Base-by-base conservation (phyloP, 1,140 invertebrate species). In the Acyrthosiphon pisum region DNA sequence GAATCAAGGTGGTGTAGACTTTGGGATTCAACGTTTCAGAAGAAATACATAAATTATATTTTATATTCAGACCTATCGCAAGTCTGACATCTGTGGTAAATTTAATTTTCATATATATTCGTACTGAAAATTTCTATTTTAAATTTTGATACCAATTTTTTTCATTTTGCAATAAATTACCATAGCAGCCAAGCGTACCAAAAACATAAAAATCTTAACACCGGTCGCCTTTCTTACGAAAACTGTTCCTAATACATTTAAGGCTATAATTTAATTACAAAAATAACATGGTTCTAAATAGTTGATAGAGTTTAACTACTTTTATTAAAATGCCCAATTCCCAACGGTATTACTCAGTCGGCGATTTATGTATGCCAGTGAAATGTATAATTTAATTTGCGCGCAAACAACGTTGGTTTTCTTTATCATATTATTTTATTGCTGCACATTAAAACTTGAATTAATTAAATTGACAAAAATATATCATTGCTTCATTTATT, bases 241-340 rank as follows among this genome's bases (percentile, higher is more conserved):
- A 83, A 83, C 0, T 6, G 35, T 48, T 87, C 48, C 84, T 48
- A n/a, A 48, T 48, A n/a, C 18, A 87, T 48, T 48, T 48, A n/a
- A 46, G 26, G 48, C 41, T 30, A 48, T 46, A n/a, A 48, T 87
- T 48, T 87, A 86, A 86, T 86, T 86, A 86, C 41, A 3, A 41
- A 41, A 86, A 87, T 87, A 46, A 46, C 9, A 46, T 44, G 44
- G 14, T 35, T 35, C 6, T 20, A 50, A 50, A 35, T 88, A 88
- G 86, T 35, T n/a, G 86, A 88, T 50, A 88, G 37, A 88, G 86
- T 50, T 50, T 18, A 35, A 88, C 86, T 88, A 88, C n/a, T 48
- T 88, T 88, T 88, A 88, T 50, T 86, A 46, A 44, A 50, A 50
- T 88, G 20, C 7, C 22, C 46, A 35, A 50, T 50, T 88, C 46